Percentiles rank a stretch among this genome's conserved stretches.
phyloP scores from a whole-genome alignment of 2,888 invertebrate genomes.

The Polietes domitor region DNA sequence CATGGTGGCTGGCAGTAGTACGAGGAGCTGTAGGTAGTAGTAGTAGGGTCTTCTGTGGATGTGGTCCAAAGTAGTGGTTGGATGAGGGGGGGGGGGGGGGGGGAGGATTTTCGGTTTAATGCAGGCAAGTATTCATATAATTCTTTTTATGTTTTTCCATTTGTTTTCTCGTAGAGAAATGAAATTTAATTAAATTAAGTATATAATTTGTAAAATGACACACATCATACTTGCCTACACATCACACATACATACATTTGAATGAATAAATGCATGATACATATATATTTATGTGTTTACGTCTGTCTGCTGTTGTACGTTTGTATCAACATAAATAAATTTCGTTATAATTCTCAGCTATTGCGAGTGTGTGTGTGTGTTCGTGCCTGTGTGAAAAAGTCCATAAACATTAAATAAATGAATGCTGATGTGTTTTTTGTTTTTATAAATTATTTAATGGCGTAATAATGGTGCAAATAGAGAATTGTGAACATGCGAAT shows the following conservation, averaged over 20 bases:
- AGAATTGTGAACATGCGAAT: neutral
- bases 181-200: slow-evolving; percentile 62
- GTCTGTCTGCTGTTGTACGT: neutral
- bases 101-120: neutral
- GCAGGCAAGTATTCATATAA: slow-evolving; percentile 11
- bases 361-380: neutral
- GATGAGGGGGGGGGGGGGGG: neutral
- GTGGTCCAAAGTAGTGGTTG: neutral
- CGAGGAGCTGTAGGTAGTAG: neutral
- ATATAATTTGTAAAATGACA: slow-evolving; percentile 57
- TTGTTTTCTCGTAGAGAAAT: slow-evolving; percentile 45
- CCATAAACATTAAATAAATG: slow-evolving; percentile 21
- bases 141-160: slow-evolving; percentile 53
- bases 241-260: slow-evolving; percentile 5
- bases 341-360: slow-evolving; percentile 3
- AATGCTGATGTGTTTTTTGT: neutral
- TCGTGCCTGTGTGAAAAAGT: slow-evolving; percentile 22
- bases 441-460: slow-evolving; percentile 12
- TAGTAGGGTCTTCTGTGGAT: neutral
- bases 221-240: too few relatives aligned
- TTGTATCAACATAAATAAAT: neutral
- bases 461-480: neutral
- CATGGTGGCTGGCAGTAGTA: neutral
- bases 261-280: slow-evolving; percentile 7
- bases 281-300: neutral